A percentile compares a stretch with the other conserved stretches of the same genome.
These are phyloP conservation scores for Megalonaias nervosa DNA, from an alignment of 1,140 invertebrate species.

Conservation along the genomic window DNA sequence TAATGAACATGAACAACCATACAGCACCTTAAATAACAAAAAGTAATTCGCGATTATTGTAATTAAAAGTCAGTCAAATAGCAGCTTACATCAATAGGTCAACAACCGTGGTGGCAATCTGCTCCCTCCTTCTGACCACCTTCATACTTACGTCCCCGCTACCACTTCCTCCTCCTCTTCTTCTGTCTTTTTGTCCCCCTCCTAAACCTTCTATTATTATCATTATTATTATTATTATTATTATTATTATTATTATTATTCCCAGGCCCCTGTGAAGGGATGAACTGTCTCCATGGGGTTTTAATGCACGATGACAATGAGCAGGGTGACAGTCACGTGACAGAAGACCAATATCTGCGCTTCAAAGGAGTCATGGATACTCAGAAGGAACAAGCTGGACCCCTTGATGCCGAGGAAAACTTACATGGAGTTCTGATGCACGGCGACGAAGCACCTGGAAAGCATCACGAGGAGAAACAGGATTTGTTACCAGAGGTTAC, in stretches of 20 bases:
- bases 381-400: constrained; percentile 30
- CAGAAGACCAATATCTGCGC: constrained; percentile 44
- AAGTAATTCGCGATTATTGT: too few species aligned
- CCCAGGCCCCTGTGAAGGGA: constrained; percentile 30
- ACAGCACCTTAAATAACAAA: too few species aligned
- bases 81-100: too few species aligned
- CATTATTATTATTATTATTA: not conserved
- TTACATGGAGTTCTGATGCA: constrained; percentile 57
- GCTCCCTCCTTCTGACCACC: too few species aligned
- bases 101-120: not conserved
- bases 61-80: too few species aligned
- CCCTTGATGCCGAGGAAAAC: constrained; percentile 43
- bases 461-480: constrained; percentile 34
- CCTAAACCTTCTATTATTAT: not conserved
- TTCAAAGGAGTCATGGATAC: constrained; percentile 37
- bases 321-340: constrained; percentile 39
- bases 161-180: not conserved
- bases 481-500: constrained; percentile 18
- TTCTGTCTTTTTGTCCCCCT: not conserved
- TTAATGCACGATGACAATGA: constrained; percentile 52
- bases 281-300: constrained; percentile 51
- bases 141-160: not conserved
- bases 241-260: not conserved
- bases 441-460: constrained; percentile 32
- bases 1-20: too few species aligned